Percentiles rank a stretch among this genome's conserved stretches.
These are phyloP conservation scores for Scaptomyza hsui DNA, from an alignment of 1,140 invertebrate genomes.

Conservation along the genomic window DNA sequence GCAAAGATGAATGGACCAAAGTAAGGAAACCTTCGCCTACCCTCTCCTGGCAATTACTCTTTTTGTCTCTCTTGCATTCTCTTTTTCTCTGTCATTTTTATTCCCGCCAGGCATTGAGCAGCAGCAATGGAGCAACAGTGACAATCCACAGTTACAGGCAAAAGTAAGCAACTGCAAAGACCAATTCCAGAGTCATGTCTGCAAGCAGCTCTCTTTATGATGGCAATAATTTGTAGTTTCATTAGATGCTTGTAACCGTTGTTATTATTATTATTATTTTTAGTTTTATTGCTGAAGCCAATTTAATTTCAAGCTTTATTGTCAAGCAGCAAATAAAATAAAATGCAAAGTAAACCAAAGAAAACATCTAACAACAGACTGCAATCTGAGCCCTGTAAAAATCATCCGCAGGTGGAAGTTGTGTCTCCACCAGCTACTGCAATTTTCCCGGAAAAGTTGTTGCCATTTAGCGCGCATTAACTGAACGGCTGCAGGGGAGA, in stretches of 20 bases:
- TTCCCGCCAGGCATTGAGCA: neutral
- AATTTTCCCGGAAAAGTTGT: constrained; percentile 41
- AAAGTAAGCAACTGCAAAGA: constrained; percentile 61
- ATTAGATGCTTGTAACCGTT: constrained; percentile 54
- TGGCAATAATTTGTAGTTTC: constrained; percentile 10
- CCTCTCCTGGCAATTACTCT: constrained; percentile 3
- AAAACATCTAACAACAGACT: neutral
- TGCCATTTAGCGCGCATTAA: constrained; percentile 58
- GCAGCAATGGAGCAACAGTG: constrained; percentile 13
- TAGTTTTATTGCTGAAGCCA: constrained; percentile 54
- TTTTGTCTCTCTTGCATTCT: neutral
- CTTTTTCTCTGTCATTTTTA: neutral
- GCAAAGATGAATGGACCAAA: constrained; percentile 8
- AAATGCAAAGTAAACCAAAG: constrained; percentile 16
- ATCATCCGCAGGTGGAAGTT: constrained; percentile 34
- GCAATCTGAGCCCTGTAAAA: constrained; percentile 4
- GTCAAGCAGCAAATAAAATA: constrained; percentile 13
- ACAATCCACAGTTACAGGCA: constrained; percentile 38
- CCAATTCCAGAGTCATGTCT: constrained; percentile 26
- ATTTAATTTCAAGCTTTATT: constrained; percentile 66
- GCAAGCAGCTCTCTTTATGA: constrained; percentile 23
- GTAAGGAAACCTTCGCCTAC: constrained; percentile 14
- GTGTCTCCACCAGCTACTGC: constrained; percentile 31
- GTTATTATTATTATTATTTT: constrained; percentile 61
- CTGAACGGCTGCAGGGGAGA: constrained; percentile 16